Conservation (phyloP, 2,113 vertebrate species). For the Sterrhoptilus dennistouni region DNA sequence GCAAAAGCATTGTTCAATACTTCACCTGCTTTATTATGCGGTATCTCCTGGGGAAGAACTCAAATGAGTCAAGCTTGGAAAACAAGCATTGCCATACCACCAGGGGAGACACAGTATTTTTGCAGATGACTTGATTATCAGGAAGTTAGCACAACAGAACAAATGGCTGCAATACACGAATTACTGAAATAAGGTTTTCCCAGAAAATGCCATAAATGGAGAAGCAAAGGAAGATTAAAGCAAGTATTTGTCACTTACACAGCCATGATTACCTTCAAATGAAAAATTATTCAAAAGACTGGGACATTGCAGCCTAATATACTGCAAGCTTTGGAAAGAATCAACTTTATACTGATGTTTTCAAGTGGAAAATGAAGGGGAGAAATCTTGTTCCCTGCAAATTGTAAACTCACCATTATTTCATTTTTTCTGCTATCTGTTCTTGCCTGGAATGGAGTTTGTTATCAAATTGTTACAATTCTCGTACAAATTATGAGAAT, state of each 20-base stretch:
- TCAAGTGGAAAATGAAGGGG: conserved; percentile 29
- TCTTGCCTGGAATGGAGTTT: neutral
- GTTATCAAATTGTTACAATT: neutral
- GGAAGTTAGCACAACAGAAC: conserved; percentile 78
- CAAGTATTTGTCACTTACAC: conserved; percentile 45
- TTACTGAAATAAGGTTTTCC: conserved; percentile 46
- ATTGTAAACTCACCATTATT: neutral
- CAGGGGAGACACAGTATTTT: conserved; percentile 76
- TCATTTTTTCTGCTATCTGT: neutral
- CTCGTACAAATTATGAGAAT: neutral
- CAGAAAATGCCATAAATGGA: conserved; percentile 34
- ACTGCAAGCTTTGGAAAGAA: conserved; percentile 48
- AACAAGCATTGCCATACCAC: conserved; percentile 62
- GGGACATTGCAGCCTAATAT: conserved; percentile 49
- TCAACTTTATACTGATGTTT: neutral
- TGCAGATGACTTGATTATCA: conserved; percentile 79
- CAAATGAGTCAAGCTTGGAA: conserved; percentile 72
- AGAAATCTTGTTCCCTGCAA: neutral
- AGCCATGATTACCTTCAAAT: conserved; percentile 40
- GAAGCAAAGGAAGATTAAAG: neutral
- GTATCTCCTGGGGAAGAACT: conserved; percentile 49
- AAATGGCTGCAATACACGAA: conserved; percentile 64
- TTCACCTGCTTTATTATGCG: conserved; percentile 49
- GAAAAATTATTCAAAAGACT: conserved; percentile 39
- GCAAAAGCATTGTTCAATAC: conserved; percentile 62